Base-by-base conservation (phyloP, 2,113 vertebrate genomes). In the Prunella himalayana region DNA sequence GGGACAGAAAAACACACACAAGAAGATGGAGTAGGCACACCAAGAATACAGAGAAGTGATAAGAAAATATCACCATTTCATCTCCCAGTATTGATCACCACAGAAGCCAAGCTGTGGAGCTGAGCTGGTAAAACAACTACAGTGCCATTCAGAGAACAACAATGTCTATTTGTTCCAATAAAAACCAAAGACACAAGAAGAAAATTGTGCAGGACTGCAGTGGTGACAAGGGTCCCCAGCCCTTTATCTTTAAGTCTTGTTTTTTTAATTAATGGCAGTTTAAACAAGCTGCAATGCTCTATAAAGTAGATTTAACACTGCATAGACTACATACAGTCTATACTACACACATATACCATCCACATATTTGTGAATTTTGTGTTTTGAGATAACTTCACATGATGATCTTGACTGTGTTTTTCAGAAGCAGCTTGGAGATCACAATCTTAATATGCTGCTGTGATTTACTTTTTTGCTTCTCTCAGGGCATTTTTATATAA, bases 11-110 rank as follows among this genome's bases (percentile, higher is more conserved):
- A 90, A 54, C 59, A 61, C 30, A 86, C 68, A 87, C 25, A 18
- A 85, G 80, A 90, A 96, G 94, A 95, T 90, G 65, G 87, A 95
- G 72, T 73, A 92, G 70, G 51, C 88, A 75, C 31, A 87, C 10
- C 0, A 4, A 81, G 66, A 94, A 88, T 20, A 56, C 5, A 82
- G 57, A 77, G 5, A 57, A 68, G 47, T 33, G 15, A 63, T 70
- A 54, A 90, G n/a, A 49, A 71, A 82, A n/a, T 27, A 57, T 15
- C 42, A 61, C 33, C 51, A 79, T 78, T 94, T 84, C 84, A 70
- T 66, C 53, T 89, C 35, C 35, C 61, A 63, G 11, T 61, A 70
- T 9, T 16, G 64, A 92, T 71, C 56, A 86, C 37, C 47, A 64
- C 66, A 70, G 66, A 65, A 53, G 37, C 61, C 14, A 88, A 53